Conservation (phyloP, 2,113 vertebrate species). For the Sprattus sprattus region DNA sequence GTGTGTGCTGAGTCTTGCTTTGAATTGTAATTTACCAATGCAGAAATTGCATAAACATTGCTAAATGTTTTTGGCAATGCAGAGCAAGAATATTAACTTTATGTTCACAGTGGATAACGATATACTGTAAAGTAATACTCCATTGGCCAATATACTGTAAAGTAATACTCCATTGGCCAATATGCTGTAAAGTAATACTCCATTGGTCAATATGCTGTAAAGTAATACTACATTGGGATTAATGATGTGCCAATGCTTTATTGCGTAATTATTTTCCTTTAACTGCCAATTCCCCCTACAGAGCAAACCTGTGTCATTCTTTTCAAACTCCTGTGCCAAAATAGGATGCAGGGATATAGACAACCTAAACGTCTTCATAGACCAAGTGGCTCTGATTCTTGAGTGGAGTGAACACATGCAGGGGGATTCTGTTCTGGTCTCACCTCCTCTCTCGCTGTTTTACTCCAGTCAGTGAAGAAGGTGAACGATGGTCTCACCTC, state of each 20-base stretch:
- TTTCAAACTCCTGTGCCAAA: background rate
- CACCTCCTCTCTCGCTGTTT: background rate
- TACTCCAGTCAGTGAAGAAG: background rate
- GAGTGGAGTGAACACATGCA: background rate
- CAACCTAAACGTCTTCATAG: background rate
- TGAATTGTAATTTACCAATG: background rate
- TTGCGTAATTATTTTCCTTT: background rate
- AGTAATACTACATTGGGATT: background rate
- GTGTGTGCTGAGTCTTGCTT: too few species aligned
- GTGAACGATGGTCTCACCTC: conserved; percentile 25
- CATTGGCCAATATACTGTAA: background rate
- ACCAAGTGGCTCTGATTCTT: background rate
- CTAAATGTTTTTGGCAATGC: conserved; percentile 50
- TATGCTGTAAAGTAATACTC: background rate
- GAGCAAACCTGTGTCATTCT: background rate
- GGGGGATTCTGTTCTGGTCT: background rate
- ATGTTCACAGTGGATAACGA: background rate
- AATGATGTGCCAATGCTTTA: background rate
- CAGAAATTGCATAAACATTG: conserved; percentile 43
- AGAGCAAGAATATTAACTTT: background rate
- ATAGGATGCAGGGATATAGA: background rate
- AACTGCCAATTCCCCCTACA: background rate
- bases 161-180: background rate
- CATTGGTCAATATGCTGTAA: background rate
- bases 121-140: background rate